Percentiles rank a stretch among this genome's conserved stretches.
Conservation (phyloP, 1,140 invertebrate species). For the Theocolax elegans region DNA sequence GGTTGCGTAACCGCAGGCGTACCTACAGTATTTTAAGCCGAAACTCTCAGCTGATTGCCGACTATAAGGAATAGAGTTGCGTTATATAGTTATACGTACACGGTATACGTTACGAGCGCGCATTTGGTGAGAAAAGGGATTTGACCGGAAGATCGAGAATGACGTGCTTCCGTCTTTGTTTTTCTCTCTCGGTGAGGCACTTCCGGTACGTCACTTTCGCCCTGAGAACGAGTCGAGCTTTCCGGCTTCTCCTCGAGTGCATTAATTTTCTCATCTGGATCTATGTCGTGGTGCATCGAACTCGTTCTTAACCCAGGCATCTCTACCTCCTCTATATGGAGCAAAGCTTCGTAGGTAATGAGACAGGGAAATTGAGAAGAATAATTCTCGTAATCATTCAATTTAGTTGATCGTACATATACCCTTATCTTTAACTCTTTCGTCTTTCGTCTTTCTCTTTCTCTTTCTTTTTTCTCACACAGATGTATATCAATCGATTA, state of each 20-base stretch:
- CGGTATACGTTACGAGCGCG: not conserved
- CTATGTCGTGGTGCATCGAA: slow-evolving; percentile 25
- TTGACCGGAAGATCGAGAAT: slow-evolving; percentile 34
- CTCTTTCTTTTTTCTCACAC: too few relatives aligned
- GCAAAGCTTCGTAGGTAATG: not conserved
- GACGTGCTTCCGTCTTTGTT: slow-evolving; percentile 33
- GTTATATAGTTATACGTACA: too few relatives aligned
- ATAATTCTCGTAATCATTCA: slow-evolving; percentile 32
- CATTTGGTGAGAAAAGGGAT: not conserved
- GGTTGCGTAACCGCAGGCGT: too few relatives aligned
- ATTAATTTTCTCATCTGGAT: slow-evolving; percentile 21
- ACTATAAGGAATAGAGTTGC: too few relatives aligned
- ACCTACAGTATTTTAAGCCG: too few relatives aligned
- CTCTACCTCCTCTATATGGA: too few relatives aligned
- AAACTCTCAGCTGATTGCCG: too few relatives aligned
- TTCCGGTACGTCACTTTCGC: slow-evolving; percentile 22
- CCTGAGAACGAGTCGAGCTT: slow-evolving; percentile 27
- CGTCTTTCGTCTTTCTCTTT: not conserved
- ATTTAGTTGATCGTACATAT: not conserved
- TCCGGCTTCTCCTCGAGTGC: slow-evolving; percentile 11
- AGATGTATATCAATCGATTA: not conserved
- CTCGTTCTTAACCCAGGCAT: not conserved
- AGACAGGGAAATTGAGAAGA: too few relatives aligned
- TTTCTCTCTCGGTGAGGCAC: too few relatives aligned
- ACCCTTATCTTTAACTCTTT: not conserved